Evolutionary conservation across 2,113 vertebrate genomes (phyloP).

Genomic region (Chionodraco myersi): DNA sequence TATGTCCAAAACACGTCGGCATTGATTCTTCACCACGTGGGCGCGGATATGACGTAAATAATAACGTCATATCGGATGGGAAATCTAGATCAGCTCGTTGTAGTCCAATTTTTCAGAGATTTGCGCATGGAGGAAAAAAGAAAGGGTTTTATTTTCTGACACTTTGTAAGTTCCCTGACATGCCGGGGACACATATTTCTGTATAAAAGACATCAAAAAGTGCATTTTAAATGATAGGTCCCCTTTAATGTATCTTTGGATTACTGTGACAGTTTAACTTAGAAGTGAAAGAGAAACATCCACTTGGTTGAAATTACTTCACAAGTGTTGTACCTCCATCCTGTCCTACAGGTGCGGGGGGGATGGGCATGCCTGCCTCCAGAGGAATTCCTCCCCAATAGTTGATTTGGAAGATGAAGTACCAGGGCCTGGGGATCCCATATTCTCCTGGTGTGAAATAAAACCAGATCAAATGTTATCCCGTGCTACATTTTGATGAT

Average conservation of each 20-base stretch:
- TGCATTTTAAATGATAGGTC: too few relatives aligned
- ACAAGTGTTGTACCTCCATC: conserved; percentile 71
- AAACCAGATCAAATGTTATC: neutral
- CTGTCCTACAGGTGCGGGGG: conserved; percentile 55
- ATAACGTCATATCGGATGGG: too few relatives aligned
- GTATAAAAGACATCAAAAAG: too few relatives aligned
- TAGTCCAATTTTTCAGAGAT: too few relatives aligned
- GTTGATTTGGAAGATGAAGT: conserved; percentile 90
- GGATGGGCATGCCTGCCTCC: conserved; percentile 72
- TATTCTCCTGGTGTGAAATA: conserved; percentile 84
- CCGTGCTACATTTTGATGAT: neutral
- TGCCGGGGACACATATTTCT: too few relatives aligned
- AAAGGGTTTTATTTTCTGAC: too few relatives aligned
- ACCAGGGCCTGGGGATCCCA: conserved; percentile 91
- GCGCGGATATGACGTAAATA: too few relatives aligned
- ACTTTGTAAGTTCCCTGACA: too few relatives aligned
- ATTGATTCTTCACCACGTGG: too few relatives aligned
- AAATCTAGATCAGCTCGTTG: too few relatives aligned
- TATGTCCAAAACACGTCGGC: too few relatives aligned
- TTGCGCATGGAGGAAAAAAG: too few relatives aligned
- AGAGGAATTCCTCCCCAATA: conserved; percentile 87
- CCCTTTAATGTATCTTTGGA: neutral
- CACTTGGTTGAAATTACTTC: neutral
- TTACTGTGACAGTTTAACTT: neutral
- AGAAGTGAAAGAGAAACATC: neutral